A percentile compares a stretch with the other conserved stretches of the same genome.
Conservation (phyloP, 1,140 invertebrate genomes). For the Apolygus lucorum region DNA sequence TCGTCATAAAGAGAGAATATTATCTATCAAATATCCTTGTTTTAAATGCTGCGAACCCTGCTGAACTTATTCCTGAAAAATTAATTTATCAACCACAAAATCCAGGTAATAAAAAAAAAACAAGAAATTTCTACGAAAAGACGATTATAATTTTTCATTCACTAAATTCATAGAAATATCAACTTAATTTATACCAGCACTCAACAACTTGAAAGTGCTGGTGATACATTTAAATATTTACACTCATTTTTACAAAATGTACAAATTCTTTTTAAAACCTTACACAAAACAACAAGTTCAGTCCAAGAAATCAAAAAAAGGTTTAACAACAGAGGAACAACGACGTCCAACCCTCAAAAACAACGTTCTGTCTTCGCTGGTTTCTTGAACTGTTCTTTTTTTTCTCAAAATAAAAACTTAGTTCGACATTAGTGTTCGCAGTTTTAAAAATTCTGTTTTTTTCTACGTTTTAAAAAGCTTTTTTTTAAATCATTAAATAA, state of each 20-base stretch:
- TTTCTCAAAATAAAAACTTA: not conserved
- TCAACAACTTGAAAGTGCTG: not conserved
- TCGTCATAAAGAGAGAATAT: too few relatives aligned
- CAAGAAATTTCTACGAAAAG: not conserved
- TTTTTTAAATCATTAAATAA: constrained; percentile 12
- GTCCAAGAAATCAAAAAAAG: not conserved
- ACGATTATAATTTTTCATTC: constrained; percentile 7
- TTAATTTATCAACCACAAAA: too few relatives aligned
- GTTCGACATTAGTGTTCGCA: not conserved
- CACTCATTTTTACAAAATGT: not conserved
- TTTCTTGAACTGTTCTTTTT: not conserved
- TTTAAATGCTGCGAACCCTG: too few relatives aligned
- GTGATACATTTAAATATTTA: not conserved
- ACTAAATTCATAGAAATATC: not conserved
- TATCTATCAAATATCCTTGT: too few relatives aligned
- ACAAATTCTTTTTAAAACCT: not conserved
- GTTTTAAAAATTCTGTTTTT: not conserved
- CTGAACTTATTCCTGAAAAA: too few relatives aligned
- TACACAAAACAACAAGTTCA: not conserved
- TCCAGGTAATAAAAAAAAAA: too few relatives aligned
- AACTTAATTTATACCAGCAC: not conserved
- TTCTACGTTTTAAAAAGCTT: not conserved
- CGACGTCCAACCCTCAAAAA: too few relatives aligned
- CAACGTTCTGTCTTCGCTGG: not conserved
- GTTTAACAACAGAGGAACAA: not conserved